Evolutionary conservation across 2,797 vertebrate genomes (phyloP), one percentile per base, ranked within the genome.

Genomic region (Pelodytes ibericus): DNA sequence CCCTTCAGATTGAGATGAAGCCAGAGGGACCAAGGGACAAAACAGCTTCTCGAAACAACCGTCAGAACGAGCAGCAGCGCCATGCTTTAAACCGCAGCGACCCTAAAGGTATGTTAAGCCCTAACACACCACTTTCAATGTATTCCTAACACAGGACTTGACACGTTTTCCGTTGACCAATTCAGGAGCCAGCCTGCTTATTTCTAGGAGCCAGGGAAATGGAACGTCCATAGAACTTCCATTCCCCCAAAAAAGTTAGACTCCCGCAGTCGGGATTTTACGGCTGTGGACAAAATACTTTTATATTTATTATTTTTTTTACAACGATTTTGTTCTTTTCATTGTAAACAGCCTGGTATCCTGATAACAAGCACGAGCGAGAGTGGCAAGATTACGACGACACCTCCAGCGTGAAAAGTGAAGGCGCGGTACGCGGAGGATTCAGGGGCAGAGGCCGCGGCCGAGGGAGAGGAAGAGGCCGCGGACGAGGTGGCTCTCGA

Each of bases 1-100:
- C 97, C 8, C 90, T 99, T 80, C 96, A 96, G 90, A 98, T 99
- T 66, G 97, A 99, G 82, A 94, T 99, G 91, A 99, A 99, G 89
- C 94, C 96, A 0, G 96, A 99, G 74, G 96, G 94, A 67, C 92
- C 95, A 25, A 89, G 96, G 62, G 97, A 99, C 83, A 96, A 98
- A 78, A 94, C 95, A 0, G 95, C 93, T 30, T 96, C 96, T 22
- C 92, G 96, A 82, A 98, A 97, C 88, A 94, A 96, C 91, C 92
- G 95, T 22, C 97, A 96, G 15, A 96, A 95, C 0, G 97, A 99
- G 64, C 91, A 90, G 80, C 91, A 94, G 15, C 93, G 96, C 31
- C 92, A 96, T 74, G 91, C 91, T 4, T 88, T 94, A 76, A 95
- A 94, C 80, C 92, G 96, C 63, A 93, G 94, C 0, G 97, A 99